Evolutionary conservation across 2,797 vertebrate genomes (phyloP), one percentile per base, ranked within the genome.

Genomic region (Dipus sagitta): DNA sequence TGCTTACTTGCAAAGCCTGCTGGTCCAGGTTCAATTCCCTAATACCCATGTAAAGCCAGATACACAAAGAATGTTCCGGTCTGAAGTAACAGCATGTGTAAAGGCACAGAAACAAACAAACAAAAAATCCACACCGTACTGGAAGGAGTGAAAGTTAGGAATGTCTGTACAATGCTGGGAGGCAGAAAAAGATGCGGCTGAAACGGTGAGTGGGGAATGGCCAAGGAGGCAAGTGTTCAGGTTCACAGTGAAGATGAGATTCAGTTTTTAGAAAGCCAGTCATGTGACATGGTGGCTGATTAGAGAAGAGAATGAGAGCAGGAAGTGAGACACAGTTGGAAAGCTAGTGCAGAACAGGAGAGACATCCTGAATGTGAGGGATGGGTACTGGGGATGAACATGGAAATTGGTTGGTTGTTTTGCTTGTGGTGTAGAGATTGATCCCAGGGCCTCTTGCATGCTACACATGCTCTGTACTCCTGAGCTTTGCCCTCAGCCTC

Each of bases 241-340:
- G 8, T 12, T 24, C 28, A 81, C 32, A 23, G 94, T 26, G 21
- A 68, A 93, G 60, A 78, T 34, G 90, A 32, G 32, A 71, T 42
- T 65, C 42, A 21, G 9, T 28, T 80, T 76, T 87, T 67, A 89
- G 74, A 84, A 89, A 94, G 89, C 64, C 13, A 85, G 6, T 32
- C 26, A 70, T 88, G 38, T 58, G 60, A 12, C 64, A 18, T 74
- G 18, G 54, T 62, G 70, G 26, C 21, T 17, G 13, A 38, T 65
- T 52, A 75, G 52, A 70, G 11, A 74, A 67, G 18, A 24, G 28
- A 34, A 13, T 71, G 70, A 85, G 64, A 82, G 28, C 65, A n/a
- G 70, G 81, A 72, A 58, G 18, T 24, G 26, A 88, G 71, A 68
- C 2, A 54, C 34, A 58, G 72, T 75, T 52, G 86, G 79, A 71